Base-by-base conservation (phyloP, 2,888 invertebrate genomes). In the Willowsia nigromaculata region DNA sequence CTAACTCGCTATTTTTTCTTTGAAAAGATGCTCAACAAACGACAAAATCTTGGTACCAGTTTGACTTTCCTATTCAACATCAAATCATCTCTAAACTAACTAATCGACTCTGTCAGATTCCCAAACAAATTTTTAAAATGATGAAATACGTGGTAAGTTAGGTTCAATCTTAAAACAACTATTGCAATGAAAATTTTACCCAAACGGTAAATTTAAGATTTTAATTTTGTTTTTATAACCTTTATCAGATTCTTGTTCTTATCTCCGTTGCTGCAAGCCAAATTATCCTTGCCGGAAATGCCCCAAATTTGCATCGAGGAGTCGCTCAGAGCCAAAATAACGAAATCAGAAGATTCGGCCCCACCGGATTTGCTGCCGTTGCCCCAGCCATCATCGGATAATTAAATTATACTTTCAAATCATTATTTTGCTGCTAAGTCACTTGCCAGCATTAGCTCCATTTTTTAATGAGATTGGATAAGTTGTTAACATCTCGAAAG, bases 71-170 rank as follows among this genome's bases (percentile, higher is more conserved):
- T n/a, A n/a, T n/a, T n/a, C n/a, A n/a, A n/a, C n/a, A n/a, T n/a
- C n/a, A n/a, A n/a, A n/a, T n/a, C n/a, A n/a, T n/a, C n/a, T n/a
- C n/a, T n/a, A n/a, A n/a, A n/a, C n/a, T n/a, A n/a, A n/a, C n/a
- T n/a, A n/a, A n/a, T 80, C 80, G 82, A 82, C 82, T 47, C 27
- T 30, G 82, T 82, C 82, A 27, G 65, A 82, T n/a, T n/a, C n/a
- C n/a, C n/a, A n/a, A 82, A 25, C 62, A 37, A 37, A 37, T 2
- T 6, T 59, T 65, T 65, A 82, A 82, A 82, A 82, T 82, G 82
- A 82, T 82, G 82, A 82, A 82, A 82, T 82, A 68, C 68, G 68
- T 68, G 68, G 68, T 68, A 68, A 68, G 68, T 68, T 68, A 13
- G n/a, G n/a, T n/a, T n/a, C n/a, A n/a, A n/a, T 27, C 18, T 53